phyloP scores from a whole-genome alignment of 2,113 vertebrate genomes.

The Lanius ludovicianus region DNA sequence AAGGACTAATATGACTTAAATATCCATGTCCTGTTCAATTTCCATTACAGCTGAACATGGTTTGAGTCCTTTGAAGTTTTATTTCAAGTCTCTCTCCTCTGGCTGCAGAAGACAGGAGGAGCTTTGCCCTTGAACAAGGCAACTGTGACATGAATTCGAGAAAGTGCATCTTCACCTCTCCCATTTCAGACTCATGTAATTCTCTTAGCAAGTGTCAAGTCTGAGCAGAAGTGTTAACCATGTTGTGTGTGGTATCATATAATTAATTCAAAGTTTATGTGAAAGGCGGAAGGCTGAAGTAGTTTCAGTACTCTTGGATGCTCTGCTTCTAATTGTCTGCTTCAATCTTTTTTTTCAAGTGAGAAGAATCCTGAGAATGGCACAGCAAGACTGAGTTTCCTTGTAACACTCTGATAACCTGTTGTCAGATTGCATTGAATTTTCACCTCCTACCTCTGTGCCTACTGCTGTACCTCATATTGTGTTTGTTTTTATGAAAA shows the following conservation, averaged over 20 bases:
- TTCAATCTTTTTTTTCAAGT: background rate
- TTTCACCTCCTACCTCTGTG: background rate
- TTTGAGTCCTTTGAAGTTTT: background rate
- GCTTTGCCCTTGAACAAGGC: background rate
- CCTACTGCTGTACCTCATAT: background rate
- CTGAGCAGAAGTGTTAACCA: background rate
- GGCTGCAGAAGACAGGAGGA: background rate
- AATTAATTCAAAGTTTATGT: background rate
- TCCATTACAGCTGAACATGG: background rate
- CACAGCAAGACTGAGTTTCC: background rate
- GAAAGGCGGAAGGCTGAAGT: background rate
- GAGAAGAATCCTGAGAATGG: background rate
- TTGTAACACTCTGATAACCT: background rate
- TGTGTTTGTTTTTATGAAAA: background rate
- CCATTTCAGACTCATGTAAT: background rate
- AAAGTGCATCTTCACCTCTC: background rate
- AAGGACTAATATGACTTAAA: background rate
- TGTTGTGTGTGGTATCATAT: background rate
- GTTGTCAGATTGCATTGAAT: background rate
- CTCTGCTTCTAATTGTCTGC: background rate
- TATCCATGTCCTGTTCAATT: background rate
- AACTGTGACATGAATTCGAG: background rate
- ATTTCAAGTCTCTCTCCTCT: background rate
- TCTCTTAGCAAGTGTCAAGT: background rate
- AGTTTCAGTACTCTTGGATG: background rate